phyloP scores from a whole-genome alignment of 2,113 vertebrate genomes.

The Cephalopterus ornatus region DNA sequence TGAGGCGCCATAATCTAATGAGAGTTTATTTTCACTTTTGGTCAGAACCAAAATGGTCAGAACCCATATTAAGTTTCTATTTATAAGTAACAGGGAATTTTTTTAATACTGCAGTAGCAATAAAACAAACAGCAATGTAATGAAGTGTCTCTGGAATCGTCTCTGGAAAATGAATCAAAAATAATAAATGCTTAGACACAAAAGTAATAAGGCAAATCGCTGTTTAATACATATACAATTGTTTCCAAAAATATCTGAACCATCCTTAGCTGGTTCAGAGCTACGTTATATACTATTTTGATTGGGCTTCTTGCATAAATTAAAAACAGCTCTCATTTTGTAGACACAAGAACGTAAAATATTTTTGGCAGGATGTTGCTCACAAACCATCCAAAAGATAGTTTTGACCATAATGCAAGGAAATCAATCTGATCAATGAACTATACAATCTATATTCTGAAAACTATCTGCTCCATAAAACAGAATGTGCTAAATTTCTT shows the following conservation, averaged over 20 bases:
- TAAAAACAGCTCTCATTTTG: neutral
- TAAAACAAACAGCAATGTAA: neutral
- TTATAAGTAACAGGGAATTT: neutral
- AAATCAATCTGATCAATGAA: neutral
- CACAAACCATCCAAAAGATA: neutral
- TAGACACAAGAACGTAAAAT: neutral
- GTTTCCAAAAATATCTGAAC: neutral
- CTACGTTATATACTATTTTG: neutral
- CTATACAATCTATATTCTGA: neutral
- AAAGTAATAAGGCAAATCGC: neutral
- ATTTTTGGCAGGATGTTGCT: neutral
- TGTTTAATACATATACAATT: neutral
- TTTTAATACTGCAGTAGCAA: neutral
- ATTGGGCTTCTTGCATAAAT: neutral
- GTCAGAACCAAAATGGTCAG: neutral
- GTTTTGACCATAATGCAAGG: neutral
- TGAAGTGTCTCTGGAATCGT: neutral
- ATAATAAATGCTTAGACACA: neutral
- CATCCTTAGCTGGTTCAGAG: neutral
- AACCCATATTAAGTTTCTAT: neutral
- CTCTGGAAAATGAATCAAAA: conserved; percentile 10
- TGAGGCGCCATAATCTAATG: neutral
- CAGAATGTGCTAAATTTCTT: neutral
- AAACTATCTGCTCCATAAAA: neutral
- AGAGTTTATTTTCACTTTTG: neutral